Base-by-base conservation (phyloP, 2,797 vertebrate genomes). In the Bucorvus abyssinicus region DNA sequence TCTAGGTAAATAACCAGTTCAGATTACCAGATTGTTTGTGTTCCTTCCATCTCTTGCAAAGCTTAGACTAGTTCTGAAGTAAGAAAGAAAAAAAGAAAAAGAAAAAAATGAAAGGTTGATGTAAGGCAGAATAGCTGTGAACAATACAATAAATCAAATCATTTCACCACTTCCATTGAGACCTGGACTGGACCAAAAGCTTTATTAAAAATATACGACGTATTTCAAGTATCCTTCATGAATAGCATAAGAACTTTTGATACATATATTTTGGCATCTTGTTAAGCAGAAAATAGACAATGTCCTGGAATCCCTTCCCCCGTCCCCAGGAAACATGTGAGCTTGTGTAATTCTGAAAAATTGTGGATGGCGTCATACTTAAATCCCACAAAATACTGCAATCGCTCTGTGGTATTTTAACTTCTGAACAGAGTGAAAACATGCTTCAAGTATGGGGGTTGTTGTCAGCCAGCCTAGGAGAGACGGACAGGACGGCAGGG, bases 311-410 rank as follows among this genome's bases (percentile, higher is more conserved):
- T 82, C 52, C 22, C 21, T 84, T 88, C 57, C 29, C 75, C 29
- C 75, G 45, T 95, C 63, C 68, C 53, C 84, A 90, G 88, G 90
- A 96, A 95, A 94, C 89, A 93, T 84, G 90, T 95, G 93, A 96
- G 93, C 69, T 92, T 93, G 90, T 92, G 84, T 97, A 91, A 95
- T 56, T 94, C 88, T 95, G 84, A 96, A 93, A 95, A 95, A 91
- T 87, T 89, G 93, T 77, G 70, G 93, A 95, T 96, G 91, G 83
- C 5, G 22, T 97, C 95, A 94, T 95, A 10, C 77, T 94, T 79
- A 70, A 90, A 94, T 96, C 93, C 93, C 91, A 96, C 95, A 95
- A 93, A 96, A 70, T 64, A 40, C 85, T 94, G 93, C 94, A 94
- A 79, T 95, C 12, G 6, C 63, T 91, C 59, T 91, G 95, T 91